phyloP scores from a whole-genome alignment of 2,888 invertebrate species.

The Drosophila maculinotata region DNA sequence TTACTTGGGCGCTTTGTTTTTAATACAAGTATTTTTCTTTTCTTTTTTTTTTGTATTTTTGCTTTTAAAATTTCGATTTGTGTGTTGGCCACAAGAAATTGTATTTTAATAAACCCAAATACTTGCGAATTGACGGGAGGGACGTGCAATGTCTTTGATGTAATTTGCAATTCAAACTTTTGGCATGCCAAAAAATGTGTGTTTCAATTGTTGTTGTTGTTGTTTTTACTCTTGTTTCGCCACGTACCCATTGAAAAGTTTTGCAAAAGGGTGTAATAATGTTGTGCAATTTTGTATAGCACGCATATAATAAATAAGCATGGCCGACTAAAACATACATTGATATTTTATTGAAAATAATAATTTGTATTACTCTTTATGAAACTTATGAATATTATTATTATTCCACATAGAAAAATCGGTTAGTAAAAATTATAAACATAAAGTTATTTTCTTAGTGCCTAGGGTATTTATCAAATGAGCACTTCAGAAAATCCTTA shows the following conservation, averaged over 20 bases:
- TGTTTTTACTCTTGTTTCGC: slow-evolving; percentile 1
- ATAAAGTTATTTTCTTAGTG: too few relatives aligned
- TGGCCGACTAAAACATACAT: too few relatives aligned
- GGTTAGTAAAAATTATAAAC: background rate
- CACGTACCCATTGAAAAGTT: slow-evolving; percentile 1
- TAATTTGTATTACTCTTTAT: too few relatives aligned
- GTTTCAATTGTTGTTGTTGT: slow-evolving; percentile 13
- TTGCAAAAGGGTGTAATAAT: slow-evolving; percentile 5
- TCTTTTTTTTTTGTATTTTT: slow-evolving; percentile 11
- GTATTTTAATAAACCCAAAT: slow-evolving; percentile 54
- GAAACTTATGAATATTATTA: too few relatives aligned
- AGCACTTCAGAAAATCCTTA: too few relatives aligned
- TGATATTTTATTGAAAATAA: too few relatives aligned
- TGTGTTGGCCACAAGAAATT: slow-evolving; percentile 45
- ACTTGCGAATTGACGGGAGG: slow-evolving; percentile 27
- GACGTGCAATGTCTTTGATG: slow-evolving; percentile 70
- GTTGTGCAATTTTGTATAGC: background rate
- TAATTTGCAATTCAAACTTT: slow-evolving; percentile 64
- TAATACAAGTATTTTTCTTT: slow-evolving; percentile 23
- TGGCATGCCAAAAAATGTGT: slow-evolving; percentile 44
- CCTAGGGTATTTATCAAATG: too few relatives aligned
- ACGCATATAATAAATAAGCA: background rate
- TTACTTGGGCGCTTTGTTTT: slow-evolving; percentile 35
- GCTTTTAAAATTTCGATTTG: slow-evolving; percentile 21
- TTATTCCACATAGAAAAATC: too few relatives aligned